Base-by-base conservation (phyloP, 2,888 invertebrate species). In the Teleogryllus oceanicus region DNA sequence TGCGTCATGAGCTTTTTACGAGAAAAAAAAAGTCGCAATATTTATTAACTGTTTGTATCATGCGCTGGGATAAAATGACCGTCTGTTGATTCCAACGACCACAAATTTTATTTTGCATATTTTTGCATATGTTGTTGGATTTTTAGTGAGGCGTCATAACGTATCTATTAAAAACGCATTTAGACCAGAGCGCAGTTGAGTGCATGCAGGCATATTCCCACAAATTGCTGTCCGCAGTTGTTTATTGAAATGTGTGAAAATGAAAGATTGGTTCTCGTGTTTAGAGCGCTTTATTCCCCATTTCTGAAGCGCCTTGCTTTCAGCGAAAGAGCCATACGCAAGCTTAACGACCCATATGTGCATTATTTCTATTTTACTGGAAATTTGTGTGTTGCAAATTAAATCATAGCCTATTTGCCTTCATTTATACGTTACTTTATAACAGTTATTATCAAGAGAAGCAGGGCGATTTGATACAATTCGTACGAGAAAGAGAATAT, bases 31-130 rank as follows among this genome's bases (percentile, higher is more conserved):
- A 8, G 11, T 51, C 16, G 16, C 62, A n/a, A 62, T 62, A 62
- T 62, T 62, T 62, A 62, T 62, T 62, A 62, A 62, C 62, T 62
- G 62, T 62, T 62, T 62, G 62, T 62, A 62, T 62, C 62, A 62
- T n/a, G 62, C 62, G 62, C 62, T n/a, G 62, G 62, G 62, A 62
- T 62, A 62, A 62, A 62, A 62, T 62, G 62, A 62, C 62, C 62
- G 62, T 62, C 62, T 62, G n/a, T 16, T 62, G 62, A 62, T 62
- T 62, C 62, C 62, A 62, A 62, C 62, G 62, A 62, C 62, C 62
- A n/a, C 62, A 62, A 62, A 62, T 62, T 62, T 62, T 62, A 62
- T 62, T 62, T 62, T 62, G 62, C 62, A 62, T 62, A 62, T 62
- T 62, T 62, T 62, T 62, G 62, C 62, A 62, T 62, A 62, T 62